phyloP scores from a whole-genome alignment of 2,888 invertebrate species.

The Vesta saturnalis region DNA sequence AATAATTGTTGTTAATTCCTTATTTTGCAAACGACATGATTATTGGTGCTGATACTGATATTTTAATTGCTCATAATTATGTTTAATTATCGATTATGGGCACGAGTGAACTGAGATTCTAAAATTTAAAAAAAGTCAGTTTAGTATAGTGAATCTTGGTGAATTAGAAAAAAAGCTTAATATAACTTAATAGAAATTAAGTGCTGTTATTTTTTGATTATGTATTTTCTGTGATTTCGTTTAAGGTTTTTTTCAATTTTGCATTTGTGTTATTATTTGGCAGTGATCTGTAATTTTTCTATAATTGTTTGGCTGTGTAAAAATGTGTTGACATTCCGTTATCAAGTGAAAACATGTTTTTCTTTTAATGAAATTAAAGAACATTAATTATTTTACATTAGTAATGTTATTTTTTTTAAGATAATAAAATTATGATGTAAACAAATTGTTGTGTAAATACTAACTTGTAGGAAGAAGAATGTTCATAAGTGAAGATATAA shows the following conservation, averaged over 20 bases:
- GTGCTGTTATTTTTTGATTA: neutral
- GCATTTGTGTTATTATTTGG: constrained; percentile 9
- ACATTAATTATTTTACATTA: neutral
- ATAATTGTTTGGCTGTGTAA: constrained; percentile 32
- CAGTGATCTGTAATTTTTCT: constrained; percentile 28
- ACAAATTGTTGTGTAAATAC: too few species aligned
- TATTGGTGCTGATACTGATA: neutral
- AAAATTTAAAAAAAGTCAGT: neutral
- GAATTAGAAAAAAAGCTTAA: neutral
- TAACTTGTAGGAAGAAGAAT: too few species aligned
- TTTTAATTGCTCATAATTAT: too few species aligned
- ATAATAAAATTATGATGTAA: neutral
- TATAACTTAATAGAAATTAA: neutral
- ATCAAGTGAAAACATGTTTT: constrained; percentile 15
- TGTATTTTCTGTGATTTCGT: constrained; percentile 1
- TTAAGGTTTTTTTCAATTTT: neutral
- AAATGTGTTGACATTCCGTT: constrained; percentile 31
- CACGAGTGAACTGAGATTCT: neutral
- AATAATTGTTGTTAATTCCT: neutral
- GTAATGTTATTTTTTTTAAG: neutral
- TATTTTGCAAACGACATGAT: neutral
- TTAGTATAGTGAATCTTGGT: too few species aligned
- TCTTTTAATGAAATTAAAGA: neutral
- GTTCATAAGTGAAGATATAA: too few species aligned
- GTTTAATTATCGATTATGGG: too few species aligned